Conservation (phyloP, 2,113 vertebrate species). For the Macrotis lagotis region DNA sequence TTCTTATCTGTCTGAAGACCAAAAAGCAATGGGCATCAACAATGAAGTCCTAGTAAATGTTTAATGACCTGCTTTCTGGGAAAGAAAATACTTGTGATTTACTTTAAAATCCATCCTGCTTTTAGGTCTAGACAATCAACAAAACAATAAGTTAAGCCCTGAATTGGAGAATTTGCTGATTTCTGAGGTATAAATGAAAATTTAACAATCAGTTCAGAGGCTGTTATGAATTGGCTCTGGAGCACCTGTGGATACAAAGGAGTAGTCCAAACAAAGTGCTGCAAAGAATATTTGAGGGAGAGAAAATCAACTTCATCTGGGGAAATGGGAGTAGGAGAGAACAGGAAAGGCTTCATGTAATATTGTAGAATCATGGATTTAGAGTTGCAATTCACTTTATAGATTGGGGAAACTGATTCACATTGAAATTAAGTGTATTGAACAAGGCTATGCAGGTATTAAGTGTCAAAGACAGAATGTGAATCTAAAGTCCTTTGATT, state of each 20-base stretch:
- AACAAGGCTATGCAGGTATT: not conserved
- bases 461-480: not conserved
- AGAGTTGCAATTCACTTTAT: not conserved
- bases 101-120: not conserved
- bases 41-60: not conserved
- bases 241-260: not conserved
- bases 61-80: too few relatives aligned
- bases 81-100: too few relatives aligned
- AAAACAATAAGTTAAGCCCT: not conserved
- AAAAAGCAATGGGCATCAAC: conserved; percentile 17
- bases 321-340: not conserved
- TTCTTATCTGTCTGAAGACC: not conserved
- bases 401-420: not conserved
- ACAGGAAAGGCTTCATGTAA: not conserved
- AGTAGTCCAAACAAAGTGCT: not conserved
- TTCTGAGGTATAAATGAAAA: not conserved
- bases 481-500: not conserved
- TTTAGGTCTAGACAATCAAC: not conserved
- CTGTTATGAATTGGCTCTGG: not conserved
- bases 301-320: not conserved
- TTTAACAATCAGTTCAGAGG: not conserved
- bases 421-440: not conserved
- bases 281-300: not conserved
- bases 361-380: not conserved
- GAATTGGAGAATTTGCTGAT: not conserved